Percentiles rank a stretch among this genome's conserved stretches.
Evolutionary conservation across 2,888 invertebrate species (phyloP).

Genomic region (Drosophila paracracens): DNA sequence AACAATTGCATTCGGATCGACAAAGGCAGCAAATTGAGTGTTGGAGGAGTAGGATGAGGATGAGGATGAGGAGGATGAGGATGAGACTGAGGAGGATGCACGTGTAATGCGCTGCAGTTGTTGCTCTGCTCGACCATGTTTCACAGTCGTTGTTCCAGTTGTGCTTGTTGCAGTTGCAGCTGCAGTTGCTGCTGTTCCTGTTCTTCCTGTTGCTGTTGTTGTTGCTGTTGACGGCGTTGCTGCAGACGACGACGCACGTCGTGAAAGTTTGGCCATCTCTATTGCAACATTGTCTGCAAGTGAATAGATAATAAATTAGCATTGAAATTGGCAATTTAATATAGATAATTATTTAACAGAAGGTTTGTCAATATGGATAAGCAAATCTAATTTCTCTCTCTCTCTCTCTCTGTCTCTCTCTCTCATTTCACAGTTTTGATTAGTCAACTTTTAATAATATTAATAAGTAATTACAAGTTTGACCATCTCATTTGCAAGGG

Average conservation of each 20-base stretch:
- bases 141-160: constrained; percentile 42
- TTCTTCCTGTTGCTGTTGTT: constrained; percentile 51
- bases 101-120: constrained; percentile 38
- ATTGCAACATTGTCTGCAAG: constrained; percentile 85
- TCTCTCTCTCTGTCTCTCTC: too few species aligned
- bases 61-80: constrained; percentile 20
- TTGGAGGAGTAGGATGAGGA: not conserved
- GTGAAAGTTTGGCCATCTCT: constrained; percentile 86
- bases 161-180: constrained; percentile 43
- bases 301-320: not conserved
- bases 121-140: constrained; percentile 19
- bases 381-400: not conserved
- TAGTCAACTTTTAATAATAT: not conserved
- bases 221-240: constrained; percentile 71
- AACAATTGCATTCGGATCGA: constrained; percentile 59
- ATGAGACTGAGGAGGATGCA: constrained; percentile 18
- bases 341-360: not conserved
- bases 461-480: not conserved
- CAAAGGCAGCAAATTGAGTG: constrained; percentile 51
- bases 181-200: constrained; percentile 29
- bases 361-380: too few species aligned
- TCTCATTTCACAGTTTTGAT: too few species aligned
- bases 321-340: not conserved
- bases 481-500: not conserved
- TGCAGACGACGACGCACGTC: constrained; percentile 84